phyloP scores from a whole-genome alignment of 2,113 vertebrate species.

The Caloenas nicobarica region DNA sequence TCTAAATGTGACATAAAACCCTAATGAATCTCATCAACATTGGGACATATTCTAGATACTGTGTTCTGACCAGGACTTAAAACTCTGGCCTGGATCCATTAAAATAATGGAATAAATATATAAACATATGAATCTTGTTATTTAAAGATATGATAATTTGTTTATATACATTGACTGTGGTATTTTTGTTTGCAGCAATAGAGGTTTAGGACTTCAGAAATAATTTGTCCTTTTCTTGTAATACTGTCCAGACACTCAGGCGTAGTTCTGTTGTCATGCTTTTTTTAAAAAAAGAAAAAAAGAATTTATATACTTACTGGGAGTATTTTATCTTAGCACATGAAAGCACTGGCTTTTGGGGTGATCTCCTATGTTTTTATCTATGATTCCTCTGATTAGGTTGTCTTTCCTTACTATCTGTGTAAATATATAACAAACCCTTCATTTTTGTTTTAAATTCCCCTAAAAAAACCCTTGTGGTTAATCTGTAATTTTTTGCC shows the following conservation, averaged over 20 bases:
- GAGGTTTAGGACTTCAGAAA: not conserved
- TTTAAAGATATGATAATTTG: not conserved
- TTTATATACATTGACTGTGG: not conserved
- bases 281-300: not conserved
- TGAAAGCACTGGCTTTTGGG: not conserved
- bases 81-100: not conserved
- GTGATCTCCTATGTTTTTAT: not conserved
- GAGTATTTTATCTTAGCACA: not conserved
- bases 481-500: not conserved
- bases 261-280: not conserved
- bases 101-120: not conserved
- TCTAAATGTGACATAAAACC: slow-evolving; percentile 26
- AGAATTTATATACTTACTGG: not conserved
- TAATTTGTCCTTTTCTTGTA: not conserved
- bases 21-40: not conserved
- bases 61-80: not conserved
- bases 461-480: not conserved
- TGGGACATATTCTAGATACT: not conserved
- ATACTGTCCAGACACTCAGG: not conserved
- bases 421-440: not conserved
- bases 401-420: not conserved
- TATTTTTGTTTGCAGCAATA: not conserved
- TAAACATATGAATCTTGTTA: not conserved
- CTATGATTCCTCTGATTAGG: not conserved
- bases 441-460: not conserved